Evolutionary conservation across 2,113 vertebrate species (phyloP).

Genomic region (Alligator mississippiensis): DNA sequence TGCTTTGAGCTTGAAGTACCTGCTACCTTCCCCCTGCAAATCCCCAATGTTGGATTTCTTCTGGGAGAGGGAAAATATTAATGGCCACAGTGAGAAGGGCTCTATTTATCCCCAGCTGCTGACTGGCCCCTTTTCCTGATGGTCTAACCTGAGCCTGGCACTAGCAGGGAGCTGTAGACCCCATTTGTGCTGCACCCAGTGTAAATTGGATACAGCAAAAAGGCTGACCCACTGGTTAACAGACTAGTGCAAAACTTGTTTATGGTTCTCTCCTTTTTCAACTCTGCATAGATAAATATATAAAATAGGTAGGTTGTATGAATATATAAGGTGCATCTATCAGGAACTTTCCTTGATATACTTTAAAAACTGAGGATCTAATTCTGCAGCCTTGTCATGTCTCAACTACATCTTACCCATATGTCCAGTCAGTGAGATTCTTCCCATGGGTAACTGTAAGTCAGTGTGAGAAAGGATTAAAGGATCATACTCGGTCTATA

Average conservation of each 20-base stretch:
- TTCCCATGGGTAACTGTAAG: neutral
- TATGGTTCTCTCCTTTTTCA: neutral
- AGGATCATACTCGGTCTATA: neutral
- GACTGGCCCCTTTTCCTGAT: neutral
- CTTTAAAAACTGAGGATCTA: neutral
- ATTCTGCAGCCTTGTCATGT: neutral
- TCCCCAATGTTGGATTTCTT: fast-evolving
- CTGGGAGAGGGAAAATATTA: neutral
- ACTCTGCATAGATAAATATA: neutral
- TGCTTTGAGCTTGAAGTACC: neutral
- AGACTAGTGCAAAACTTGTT: neutral
- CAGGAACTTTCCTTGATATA: neutral
- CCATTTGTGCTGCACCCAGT: neutral
- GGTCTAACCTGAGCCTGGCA: neutral
- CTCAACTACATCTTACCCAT: neutral
- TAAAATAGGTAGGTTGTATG: neutral
- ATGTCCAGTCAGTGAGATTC: neutral
- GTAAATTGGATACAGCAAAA: neutral
- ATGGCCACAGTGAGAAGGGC: neutral
- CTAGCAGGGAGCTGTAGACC: neutral
- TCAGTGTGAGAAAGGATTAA: neutral
- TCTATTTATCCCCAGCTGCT: neutral
- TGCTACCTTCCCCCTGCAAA: neutral
- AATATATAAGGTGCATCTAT: neutral
- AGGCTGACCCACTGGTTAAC: neutral